phyloP scores from a whole-genome alignment of 2,888 invertebrate genomes.

The Heliconius erato region DNA sequence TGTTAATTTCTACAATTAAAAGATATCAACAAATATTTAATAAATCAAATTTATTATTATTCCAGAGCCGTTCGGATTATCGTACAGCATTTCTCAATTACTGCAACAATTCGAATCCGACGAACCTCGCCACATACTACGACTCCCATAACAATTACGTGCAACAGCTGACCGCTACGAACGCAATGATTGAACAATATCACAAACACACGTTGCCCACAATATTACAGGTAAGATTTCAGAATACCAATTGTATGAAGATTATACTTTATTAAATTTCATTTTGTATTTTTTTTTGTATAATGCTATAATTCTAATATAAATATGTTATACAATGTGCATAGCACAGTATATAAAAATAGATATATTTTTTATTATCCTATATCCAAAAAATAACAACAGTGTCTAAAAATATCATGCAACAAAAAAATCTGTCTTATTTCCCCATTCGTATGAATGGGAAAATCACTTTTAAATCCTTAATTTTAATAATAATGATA shows the following conservation, averaged over 20 bases:
- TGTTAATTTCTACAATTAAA: no score
- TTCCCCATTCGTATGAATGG: no score
- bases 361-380: no score
- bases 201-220: constrained; percentile 94
- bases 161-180: constrained; percentile 96
- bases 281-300: background rate
- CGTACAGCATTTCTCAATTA: constrained; percentile 93
- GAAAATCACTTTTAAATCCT: no score
- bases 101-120: constrained; percentile 90
- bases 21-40: no score
- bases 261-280: background rate
- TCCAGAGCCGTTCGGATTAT: constrained; percentile 95
- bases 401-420: no score
- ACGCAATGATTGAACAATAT: constrained; percentile 96
- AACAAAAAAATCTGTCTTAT: no score
- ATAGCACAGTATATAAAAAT: no score
- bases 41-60: constrained; percentile 39
- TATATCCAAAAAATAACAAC: no score
- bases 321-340: no score
- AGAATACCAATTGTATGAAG: background rate
- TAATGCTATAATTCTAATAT: no score
- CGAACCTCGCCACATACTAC: constrained; percentile 91
- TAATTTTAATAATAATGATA: no score
- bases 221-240: constrained; percentile 89
- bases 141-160: constrained; percentile 97